phyloP scores from a whole-genome alignment of 2,888 invertebrate species.

The Polyploca ridens region DNA sequence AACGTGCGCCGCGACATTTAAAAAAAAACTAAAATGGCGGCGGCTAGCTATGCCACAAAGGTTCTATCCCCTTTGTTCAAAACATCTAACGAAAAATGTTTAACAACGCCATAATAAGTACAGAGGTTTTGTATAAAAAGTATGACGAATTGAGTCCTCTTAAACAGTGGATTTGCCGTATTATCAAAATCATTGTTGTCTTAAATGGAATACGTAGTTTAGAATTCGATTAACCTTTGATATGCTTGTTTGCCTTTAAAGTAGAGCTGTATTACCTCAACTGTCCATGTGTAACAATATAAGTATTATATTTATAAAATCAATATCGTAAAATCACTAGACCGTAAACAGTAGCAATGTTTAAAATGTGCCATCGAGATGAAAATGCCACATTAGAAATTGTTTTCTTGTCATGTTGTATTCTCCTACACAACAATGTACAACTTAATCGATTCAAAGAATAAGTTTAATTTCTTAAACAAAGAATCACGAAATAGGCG shows the following conservation, averaged over 20 bases:
- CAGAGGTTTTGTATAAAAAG: no score
- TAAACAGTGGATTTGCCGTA: background rate
- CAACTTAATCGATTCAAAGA: background rate
- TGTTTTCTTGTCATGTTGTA: background rate
- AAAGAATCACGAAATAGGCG: background rate
- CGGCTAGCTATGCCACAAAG: no score
- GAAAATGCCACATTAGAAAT: background rate
- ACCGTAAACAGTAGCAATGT: background rate
- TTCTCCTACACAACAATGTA: background rate
- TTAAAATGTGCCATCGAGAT: background rate
- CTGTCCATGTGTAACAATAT: background rate
- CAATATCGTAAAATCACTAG: background rate
- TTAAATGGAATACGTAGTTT: background rate
- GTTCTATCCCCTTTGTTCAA: no score
- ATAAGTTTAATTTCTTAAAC: background rate
- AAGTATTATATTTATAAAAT: background rate
- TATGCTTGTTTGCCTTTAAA: background rate
- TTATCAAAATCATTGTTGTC: conserved; percentile 2
- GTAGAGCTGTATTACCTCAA: background rate
- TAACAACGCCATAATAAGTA: no score
- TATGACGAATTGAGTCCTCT: no score
- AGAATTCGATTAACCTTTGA: background rate
- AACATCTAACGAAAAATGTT: no score
- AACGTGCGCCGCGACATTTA: no score
- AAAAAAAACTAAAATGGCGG: no score